Conservation (phyloP, 1,140 invertebrate species). For the Andricus grossulariae region DNA sequence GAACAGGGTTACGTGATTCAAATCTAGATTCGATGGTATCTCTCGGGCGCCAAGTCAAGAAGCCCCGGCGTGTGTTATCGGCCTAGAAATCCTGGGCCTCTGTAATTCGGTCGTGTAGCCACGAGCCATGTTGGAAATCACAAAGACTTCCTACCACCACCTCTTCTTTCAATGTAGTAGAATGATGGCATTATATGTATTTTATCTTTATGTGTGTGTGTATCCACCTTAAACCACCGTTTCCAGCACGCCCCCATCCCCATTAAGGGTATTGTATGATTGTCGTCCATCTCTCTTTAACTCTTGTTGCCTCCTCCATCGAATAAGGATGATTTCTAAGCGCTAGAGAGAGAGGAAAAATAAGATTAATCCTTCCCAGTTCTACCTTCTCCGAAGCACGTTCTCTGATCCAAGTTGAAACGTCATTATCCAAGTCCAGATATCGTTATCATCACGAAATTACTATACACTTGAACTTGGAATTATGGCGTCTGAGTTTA, state of each 20-base stretch:
- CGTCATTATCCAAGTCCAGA: too few relatives aligned
- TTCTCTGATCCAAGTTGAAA: too few relatives aligned
- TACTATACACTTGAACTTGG: too few relatives aligned
- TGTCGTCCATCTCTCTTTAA: neutral
- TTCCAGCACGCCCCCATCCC: slow-evolving; percentile 43
- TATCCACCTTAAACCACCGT: slow-evolving; percentile 34
- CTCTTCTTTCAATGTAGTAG: neutral
- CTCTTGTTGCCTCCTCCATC: slow-evolving; percentile 17
- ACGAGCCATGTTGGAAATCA: slow-evolving; percentile 33
- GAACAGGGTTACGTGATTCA: slow-evolving; percentile 70
- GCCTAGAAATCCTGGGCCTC: slow-evolving; percentile 57
- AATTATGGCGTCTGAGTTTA: too few relatives aligned
- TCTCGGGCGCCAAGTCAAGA: slow-evolving; percentile 52
- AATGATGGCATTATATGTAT: neutral
- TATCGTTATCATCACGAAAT: too few relatives aligned
- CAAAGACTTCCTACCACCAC: slow-evolving; percentile 34
- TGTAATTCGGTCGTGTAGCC: slow-evolving; percentile 53
- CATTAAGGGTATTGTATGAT: slow-evolving; percentile 39
- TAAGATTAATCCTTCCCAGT: too few relatives aligned
- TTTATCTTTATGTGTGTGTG: slow-evolving; percentile 29
- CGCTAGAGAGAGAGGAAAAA: too few relatives aligned
- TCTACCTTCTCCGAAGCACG: too few relatives aligned
- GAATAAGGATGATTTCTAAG: slow-evolving; percentile 3
- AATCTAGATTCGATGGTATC: slow-evolving; percentile 72
- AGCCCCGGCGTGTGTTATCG: slow-evolving; percentile 61